These are phyloP conservation scores for Tragelaphus scriptus DNA, from an alignment of 2,113 vertebrate genomes.

Conservation along the genomic window DNA sequence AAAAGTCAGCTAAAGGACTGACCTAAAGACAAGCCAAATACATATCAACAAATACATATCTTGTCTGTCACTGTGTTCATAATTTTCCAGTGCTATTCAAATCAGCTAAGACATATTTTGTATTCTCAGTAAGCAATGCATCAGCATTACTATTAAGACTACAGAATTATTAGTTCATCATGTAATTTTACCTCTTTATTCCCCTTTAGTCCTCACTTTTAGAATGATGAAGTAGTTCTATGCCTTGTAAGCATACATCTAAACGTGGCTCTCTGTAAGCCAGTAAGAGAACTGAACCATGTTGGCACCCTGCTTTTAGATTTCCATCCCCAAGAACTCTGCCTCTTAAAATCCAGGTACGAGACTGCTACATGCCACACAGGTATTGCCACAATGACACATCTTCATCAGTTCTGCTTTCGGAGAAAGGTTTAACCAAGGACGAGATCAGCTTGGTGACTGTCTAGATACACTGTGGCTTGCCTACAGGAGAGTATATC, in stretches of 20 bases:
- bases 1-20: neutral
- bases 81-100: neutral
- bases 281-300: neutral
- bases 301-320: neutral
- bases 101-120: neutral
- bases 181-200: neutral
- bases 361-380: neutral
- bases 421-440: neutral
- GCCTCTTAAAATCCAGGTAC: neutral
- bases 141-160: neutral
- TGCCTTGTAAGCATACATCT: neutral
- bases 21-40: neutral
- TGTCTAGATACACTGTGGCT: neutral
- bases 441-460: neutral
- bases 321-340: neutral
- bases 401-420: neutral
- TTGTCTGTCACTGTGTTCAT: neutral
- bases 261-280: neutral
- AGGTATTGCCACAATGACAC: neutral
- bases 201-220: neutral
- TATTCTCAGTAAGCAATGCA: neutral
- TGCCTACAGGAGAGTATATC: neutral
- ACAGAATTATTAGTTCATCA: neutral
- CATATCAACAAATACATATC: neutral
- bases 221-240: neutral